These are phyloP conservation scores for Agrotis exclamationis DNA, from an alignment of 2,888 invertebrate genomes.

Conservation along the genomic window DNA sequence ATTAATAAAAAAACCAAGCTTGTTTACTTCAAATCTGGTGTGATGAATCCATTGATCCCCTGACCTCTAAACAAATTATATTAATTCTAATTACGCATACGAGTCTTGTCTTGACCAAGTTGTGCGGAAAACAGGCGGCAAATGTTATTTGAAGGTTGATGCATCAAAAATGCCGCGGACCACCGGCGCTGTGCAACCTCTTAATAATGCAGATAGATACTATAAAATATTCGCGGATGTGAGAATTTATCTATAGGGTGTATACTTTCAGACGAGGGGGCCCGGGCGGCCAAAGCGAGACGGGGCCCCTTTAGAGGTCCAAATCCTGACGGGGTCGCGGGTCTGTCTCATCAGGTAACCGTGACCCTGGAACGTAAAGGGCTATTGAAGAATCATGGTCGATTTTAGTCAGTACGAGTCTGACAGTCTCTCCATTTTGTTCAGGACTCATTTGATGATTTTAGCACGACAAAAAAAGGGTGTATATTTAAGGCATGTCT, in stretches of 20 bases:
- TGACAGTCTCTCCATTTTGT: too few species aligned
- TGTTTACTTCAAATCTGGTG: conserved; percentile 46
- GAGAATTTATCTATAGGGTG: conserved; percentile 53
- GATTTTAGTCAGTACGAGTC: too few species aligned
- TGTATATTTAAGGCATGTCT: too few species aligned
- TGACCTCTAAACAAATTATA: conserved; percentile 67
- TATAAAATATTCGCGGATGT: conserved; percentile 59
- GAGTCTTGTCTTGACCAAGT: conserved; percentile 49
- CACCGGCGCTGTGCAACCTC: conserved; percentile 62
- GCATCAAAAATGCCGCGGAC: conserved; percentile 71
- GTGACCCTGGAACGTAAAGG: too few species aligned
- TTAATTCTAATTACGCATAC: conserved; percentile 49
- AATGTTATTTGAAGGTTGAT: conserved; percentile 82
- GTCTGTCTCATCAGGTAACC: too few species aligned
- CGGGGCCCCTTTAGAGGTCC: too few species aligned
- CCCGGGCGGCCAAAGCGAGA: too few species aligned
- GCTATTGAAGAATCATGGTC: too few species aligned
- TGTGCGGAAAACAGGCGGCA: conserved; percentile 55
- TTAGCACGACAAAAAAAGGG: too few species aligned
- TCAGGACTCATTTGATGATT: too few species aligned
- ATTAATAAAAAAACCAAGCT: background rate
- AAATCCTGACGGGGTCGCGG: too few species aligned
- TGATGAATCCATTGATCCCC: conserved; percentile 58
- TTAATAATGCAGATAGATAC: conserved; percentile 66
- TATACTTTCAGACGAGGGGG: too few species aligned